Conservation (phyloP, 1,140 invertebrate species). For the Cepaea nemoralis region DNA sequence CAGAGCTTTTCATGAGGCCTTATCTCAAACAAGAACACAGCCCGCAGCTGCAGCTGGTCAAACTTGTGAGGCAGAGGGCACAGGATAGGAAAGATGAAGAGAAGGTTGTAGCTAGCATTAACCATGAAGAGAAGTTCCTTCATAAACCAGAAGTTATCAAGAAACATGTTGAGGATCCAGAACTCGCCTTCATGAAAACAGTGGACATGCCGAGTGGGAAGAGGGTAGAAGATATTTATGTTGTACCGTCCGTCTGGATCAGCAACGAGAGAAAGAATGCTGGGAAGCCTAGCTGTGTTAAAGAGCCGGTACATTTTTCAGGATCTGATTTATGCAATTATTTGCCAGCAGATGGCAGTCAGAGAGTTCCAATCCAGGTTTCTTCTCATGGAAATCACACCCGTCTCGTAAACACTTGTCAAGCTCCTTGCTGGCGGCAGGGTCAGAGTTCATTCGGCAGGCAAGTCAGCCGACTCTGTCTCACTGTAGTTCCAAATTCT, state of each 20-base stretch:
- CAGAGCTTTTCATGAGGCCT: constrained; percentile 34
- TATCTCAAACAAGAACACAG: constrained; percentile 18
- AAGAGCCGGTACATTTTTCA: neutral
- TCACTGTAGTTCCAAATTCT: neutral
- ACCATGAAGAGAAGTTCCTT: neutral
- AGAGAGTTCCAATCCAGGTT: constrained; percentile 20
- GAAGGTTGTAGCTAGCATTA: neutral
- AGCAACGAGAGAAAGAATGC: constrained; percentile 17
- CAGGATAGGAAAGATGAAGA: constrained; percentile 17
- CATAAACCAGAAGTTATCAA: neutral
- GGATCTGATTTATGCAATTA: neutral
- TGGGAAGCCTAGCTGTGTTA: neutral
- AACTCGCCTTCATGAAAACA: constrained; percentile 34
- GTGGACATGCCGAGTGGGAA: constrained; percentile 35
- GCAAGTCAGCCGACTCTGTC: neutral
- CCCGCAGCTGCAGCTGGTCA: constrained; percentile 30
- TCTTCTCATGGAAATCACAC: constrained; percentile 17
- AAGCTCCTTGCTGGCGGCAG: neutral
- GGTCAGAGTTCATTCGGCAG: neutral
- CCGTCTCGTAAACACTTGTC: neutral
- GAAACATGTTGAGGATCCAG: constrained; percentile 10
- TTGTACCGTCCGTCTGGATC: constrained; percentile 27
- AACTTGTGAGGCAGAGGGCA: constrained; percentile 6
- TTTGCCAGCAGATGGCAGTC: neutral
- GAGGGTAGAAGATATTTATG: constrained; percentile 32